phyloP scores from a whole-genome alignment of 2,113 vertebrate species.

The Panthera leo region DNA sequence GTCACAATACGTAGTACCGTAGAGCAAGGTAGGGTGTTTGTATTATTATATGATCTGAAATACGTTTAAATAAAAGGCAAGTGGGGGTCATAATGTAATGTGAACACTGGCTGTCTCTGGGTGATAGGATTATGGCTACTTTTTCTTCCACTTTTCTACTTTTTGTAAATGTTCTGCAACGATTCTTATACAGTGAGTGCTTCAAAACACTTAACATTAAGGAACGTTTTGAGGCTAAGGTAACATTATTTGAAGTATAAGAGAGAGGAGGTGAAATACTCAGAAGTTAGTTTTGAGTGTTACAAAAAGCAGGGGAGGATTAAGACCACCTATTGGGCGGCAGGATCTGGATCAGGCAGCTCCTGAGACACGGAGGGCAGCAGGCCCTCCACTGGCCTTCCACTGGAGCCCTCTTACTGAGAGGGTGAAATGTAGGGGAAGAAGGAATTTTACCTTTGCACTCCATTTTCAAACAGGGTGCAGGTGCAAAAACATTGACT shows the following conservation, averaged over 20 bases:
- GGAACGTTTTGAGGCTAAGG: background rate
- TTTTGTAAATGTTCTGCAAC: background rate
- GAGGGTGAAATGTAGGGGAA: background rate
- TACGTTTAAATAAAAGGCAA: background rate
- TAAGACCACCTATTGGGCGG: background rate
- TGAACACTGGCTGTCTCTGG: background rate
- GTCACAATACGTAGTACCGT: background rate
- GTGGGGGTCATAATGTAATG: background rate
- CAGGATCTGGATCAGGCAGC: background rate
- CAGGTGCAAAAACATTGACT: background rate
- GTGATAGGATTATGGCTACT: background rate
- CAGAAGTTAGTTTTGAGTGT: background rate
- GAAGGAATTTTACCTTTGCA: background rate
- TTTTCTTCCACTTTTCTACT: background rate
- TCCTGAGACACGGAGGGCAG: background rate
- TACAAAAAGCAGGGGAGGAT: background rate
- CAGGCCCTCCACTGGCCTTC: background rate
- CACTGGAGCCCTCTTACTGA: background rate
- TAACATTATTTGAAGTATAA: background rate
- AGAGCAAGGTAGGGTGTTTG: background rate
- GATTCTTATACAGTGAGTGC: background rate
- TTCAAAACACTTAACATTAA: slow-evolving; percentile 6
- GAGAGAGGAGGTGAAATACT: background rate
- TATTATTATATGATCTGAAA: background rate
- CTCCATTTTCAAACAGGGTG: background rate